phyloP scores from a whole-genome alignment of 2,113 vertebrate genomes.

The Chauna torquata region DNA sequence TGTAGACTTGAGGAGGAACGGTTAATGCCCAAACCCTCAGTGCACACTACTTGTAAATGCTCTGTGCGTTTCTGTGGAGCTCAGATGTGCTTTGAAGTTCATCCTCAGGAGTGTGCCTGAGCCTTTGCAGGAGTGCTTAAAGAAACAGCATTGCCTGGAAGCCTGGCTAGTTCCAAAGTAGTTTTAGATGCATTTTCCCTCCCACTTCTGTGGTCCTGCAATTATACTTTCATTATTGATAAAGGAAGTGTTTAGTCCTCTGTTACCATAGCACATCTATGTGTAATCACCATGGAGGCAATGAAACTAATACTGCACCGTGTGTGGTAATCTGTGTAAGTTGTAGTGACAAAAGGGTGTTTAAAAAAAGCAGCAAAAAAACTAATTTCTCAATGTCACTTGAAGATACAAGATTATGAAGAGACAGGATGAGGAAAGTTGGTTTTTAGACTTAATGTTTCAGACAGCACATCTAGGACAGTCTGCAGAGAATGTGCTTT shows the following conservation, averaged over 20 bases:
- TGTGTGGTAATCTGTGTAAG: background rate
- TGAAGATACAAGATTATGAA: background rate
- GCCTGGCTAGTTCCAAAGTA: background rate
- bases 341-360: background rate
- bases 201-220: background rate
- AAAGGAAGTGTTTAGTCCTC: background rate
- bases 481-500: background rate
- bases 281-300: background rate
- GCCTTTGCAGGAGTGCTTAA: background rate
- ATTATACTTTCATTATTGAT: background rate
- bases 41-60: background rate
- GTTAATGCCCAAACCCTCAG: background rate
- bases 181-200: background rate
- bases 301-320: background rate
- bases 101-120: background rate
- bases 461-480: background rate
- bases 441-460: background rate
- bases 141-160: background rate
- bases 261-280: background rate
- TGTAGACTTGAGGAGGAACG: background rate
- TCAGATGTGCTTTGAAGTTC: background rate
- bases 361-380: too few species aligned
- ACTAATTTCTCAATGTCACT: background rate
- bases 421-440: background rate
- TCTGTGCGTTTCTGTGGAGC: background rate